Conservation (phyloP, 2,888 invertebrate species). For the Drosophila fungiperda region DNA sequence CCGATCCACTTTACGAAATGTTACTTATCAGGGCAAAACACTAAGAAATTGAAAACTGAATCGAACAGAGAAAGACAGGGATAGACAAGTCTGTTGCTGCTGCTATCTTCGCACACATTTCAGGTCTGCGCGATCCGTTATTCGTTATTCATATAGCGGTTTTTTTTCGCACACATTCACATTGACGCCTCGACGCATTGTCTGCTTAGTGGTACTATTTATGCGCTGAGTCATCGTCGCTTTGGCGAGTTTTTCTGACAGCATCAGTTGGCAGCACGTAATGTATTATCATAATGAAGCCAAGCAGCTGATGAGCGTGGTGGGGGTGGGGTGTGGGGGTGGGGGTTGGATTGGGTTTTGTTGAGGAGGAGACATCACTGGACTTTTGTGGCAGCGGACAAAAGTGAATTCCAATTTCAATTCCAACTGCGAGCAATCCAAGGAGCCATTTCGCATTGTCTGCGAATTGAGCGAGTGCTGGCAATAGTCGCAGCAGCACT, state of each 20-base stretch:
- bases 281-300: slow-evolving; percentile 76
- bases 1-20: not conserved
- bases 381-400: slow-evolving; percentile 48
- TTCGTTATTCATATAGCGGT: not conserved
- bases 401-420: slow-evolving; percentile 76
- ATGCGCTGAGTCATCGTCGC: slow-evolving; percentile 52
- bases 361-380: not conserved
- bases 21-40: no score
- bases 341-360: not conserved
- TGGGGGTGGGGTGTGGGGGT: not conserved
- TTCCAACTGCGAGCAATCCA: slow-evolving; percentile 62
- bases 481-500: slow-evolving; percentile 10
- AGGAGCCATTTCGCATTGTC: slow-evolving; percentile 60
- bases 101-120: not conserved
- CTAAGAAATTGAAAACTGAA: not conserved
- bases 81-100: not conserved
- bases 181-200: not conserved
- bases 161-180: not conserved
- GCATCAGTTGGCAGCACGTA: slow-evolving; percentile 72
- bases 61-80: not conserved
- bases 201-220: not conserved
- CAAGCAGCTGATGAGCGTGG: slow-evolving; percentile 23
- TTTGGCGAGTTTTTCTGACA: slow-evolving; percentile 38
- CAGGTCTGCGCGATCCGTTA: not conserved
- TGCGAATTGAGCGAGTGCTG: slow-evolving; percentile 38